Evolutionary conservation across 2,797 vertebrate genomes (phyloP).

Genomic region (Amniataba percoides): DNA sequence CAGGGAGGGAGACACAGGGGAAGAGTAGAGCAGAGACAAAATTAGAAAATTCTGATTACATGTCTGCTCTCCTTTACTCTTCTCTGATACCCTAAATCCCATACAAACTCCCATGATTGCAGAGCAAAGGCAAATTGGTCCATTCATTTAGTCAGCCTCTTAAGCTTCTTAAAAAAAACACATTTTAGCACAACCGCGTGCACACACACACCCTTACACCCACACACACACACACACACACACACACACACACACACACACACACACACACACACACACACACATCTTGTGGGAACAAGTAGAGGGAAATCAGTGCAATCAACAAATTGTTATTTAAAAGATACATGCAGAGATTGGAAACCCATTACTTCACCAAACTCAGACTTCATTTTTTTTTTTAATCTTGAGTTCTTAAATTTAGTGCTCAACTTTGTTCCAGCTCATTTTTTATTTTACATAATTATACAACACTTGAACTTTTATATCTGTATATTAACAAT

Average conservation of each 20-base stretch:
- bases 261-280: neutral
- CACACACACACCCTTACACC: neutral
- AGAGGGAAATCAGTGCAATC: slow-evolving; percentile 35
- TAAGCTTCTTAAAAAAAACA: slow-evolving; percentile 64
- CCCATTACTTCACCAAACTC: neutral
- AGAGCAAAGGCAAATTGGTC: slow-evolving; percentile 66
- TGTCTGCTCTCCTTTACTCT: slow-evolving; percentile 64
- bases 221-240: slow-evolving; percentile 2
- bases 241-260: slow-evolving; percentile 3
- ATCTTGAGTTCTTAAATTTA: neutral
- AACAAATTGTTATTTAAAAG: slow-evolving; percentile 31
- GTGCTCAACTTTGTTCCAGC: neutral
- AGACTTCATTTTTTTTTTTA: neutral
- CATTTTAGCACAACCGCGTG: slow-evolving; percentile 5
- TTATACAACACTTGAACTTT: neutral
- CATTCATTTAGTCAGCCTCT: slow-evolving; percentile 67
- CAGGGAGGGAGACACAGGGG: slow-evolving; percentile 38
- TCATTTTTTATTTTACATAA: neutral
- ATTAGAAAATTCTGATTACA: slow-evolving; percentile 73
- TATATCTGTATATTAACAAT: neutral
- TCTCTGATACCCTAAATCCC: slow-evolving; percentile 71
- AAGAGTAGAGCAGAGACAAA: slow-evolving; percentile 60
- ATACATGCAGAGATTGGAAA: neutral
- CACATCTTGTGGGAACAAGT: slow-evolving; percentile 29
- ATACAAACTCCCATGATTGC: slow-evolving; percentile 60